Evolutionary conservation across 1,140 invertebrate genomes (phyloP), one percentile per base, ranked within the genome.

Genomic region (Drosophila subobscura): DNA sequence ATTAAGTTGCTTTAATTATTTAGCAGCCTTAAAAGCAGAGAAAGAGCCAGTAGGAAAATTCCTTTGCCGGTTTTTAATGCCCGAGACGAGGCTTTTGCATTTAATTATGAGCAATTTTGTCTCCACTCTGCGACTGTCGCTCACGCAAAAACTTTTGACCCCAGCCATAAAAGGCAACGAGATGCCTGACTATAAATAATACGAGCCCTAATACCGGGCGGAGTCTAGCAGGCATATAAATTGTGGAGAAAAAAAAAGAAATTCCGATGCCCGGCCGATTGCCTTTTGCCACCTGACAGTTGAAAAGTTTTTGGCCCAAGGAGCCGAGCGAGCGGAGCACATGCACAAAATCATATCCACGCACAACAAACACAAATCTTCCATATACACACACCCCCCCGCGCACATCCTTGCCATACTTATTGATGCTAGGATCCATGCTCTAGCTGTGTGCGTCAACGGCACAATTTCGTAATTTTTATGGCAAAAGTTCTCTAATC

Each of bases 391-490:
- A 40, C 56, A 44, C 20, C 49, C 16, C 16, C 16, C 16, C 16
- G 16, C 45, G 61, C 49, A 67, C 56, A 66, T 42, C 53, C 53
- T 44, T 10, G 46, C 4, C 51, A 65, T 20, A 54, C 6, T 56
- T 10, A 56, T 10, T 3, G 14, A 37, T 37, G 33, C 33, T 1
- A 37, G 33, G 40, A 37, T 20, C 16, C 16, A 20, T 12, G 20
- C 33, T 37, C 64, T 60, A 88, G 84, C 83, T 55, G 3, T 55
- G 3, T 37, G 64, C 83, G 86, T 88, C 83, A 88, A 88, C 83
- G 75, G 83, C 83, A 88, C 83, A 88, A 88, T 88, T 88, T 88
- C 83, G 83, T 88, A 88, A 88, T 88, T 88, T 88, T 88, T 88
- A 88, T 88, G 83, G 83, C 78, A 83, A 88, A 88, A 88, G 83